These are phyloP conservation scores for Xyrichtys novacula DNA, from an alignment of 2,797 vertebrate genomes.

Conservation along the genomic window DNA sequence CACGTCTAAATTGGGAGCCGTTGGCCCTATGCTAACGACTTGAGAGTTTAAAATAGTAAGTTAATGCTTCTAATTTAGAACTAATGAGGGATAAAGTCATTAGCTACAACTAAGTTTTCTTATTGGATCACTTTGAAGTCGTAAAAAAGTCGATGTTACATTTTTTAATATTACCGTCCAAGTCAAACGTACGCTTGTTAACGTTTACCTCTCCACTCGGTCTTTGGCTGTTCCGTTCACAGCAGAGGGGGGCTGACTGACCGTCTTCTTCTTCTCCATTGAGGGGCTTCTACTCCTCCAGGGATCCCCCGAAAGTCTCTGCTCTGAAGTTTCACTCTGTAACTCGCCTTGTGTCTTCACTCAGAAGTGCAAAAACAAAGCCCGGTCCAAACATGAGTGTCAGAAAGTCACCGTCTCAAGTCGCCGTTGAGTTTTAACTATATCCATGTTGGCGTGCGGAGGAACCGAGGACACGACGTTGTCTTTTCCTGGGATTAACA, in stretches of 20 bases:
- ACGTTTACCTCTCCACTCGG: slow-evolving; percentile 74
- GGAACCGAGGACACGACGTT: neutral
- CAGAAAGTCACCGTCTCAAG: neutral
- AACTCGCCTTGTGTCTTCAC: neutral
- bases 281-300: slow-evolving; percentile 19
- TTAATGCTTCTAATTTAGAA: neutral
- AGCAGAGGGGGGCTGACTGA: slow-evolving; percentile 18
- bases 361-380: neutral
- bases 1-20: neutral
- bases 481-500: slow-evolving; percentile 31
- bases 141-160: neutral
- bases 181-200: neutral
- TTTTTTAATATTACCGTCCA: neutral
- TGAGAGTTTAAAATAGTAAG: neutral
- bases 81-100: neutral
- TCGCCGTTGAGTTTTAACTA: slow-evolving; percentile 26
- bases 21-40: neutral
- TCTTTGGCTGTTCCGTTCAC: slow-evolving; percentile 54
- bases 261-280: slow-evolving; percentile 71
- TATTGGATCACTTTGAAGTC: neutral
- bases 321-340: slow-evolving; percentile 8
- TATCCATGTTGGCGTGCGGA: slow-evolving; percentile 50
- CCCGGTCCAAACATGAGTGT: neutral
- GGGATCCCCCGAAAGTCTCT: slow-evolving; percentile 5
- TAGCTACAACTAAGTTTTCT: neutral